Percentiles rank a stretch among this genome's conserved stretches.
Evolutionary conservation across 2,113 vertebrate genomes (phyloP).

Genomic region (Psephotus haematonotus): DNA sequence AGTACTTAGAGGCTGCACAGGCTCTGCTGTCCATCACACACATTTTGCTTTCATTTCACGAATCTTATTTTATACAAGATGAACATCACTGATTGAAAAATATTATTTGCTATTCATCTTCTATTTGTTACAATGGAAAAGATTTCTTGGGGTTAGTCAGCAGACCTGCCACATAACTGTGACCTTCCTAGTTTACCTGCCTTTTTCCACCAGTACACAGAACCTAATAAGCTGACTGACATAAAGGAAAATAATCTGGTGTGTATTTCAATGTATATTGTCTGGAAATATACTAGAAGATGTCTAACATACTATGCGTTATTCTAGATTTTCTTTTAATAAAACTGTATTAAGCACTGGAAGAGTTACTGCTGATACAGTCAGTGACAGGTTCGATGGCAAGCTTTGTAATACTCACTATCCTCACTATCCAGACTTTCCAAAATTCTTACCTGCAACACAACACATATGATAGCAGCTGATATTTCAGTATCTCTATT

Average conservation of each 20-base stretch:
- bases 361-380: background rate
- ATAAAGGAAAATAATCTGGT: background rate
- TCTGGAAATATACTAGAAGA: background rate
- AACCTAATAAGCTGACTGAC: background rate
- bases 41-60: background rate
- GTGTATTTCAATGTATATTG: background rate
- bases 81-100: background rate
- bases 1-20: background rate
- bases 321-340: background rate
- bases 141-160: background rate
- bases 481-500: background rate
- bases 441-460: background rate
- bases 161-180: background rate
- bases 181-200: background rate
- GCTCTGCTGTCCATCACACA: background rate
- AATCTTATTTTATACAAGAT: background rate
- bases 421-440: background rate
- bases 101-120: background rate
- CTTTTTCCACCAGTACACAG: background rate
- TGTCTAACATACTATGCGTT: background rate
- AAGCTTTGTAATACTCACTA: background rate
- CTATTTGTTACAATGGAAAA: background rate
- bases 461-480: background rate
- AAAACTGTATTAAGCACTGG: background rate
- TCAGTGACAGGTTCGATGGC: background rate